Base-by-base conservation (phyloP, 2,888 invertebrate genomes). In the Tetranychus truncatus region DNA sequence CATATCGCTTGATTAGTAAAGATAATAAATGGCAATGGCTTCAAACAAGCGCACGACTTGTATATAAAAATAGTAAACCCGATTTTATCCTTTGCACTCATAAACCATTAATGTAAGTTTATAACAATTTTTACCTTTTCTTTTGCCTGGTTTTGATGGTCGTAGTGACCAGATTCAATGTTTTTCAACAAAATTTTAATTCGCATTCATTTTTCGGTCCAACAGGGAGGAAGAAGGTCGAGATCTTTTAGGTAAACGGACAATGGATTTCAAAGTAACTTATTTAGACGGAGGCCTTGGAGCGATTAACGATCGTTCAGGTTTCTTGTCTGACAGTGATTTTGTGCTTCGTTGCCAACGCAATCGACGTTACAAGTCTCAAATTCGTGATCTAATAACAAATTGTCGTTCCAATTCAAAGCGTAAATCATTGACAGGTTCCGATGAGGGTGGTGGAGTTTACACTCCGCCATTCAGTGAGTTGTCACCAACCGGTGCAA, bases 41-140 rank as follows among this genome's bases (percentile, higher is more conserved):
- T 77, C 99, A 99, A 85, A 96, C 96, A 24, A 91, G 91, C 80
- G 95, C 97, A 18, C 87, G 97, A 79, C 88, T 99, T 79, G 95
- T 97, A 80, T 99, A 97, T 86, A 99, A 99, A 85, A 99, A 97
- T 84, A 96, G 96, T 78, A 99, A 99, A 83, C 96, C 97, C 0
- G 99, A 99, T 83, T 96, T 96, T 83, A 95, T 99, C 78, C 95
- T 97, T 81, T 94, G 95, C 84, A 99, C 97, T 71, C 99, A 99
- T 85, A 87, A 99, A 78, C 95, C 97, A 77, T 87, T 99, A 73
- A 97, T 97, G 99, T 95, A 84, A 88, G 90, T 20, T 11, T 65
- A 5, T 45, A 20, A 45, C 6, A 45, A 66, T 3, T 34, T 34
- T 34, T 34, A 34, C 3, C 34, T 5, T 34, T 34, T 34, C 34